Evolutionary conservation across 2,113 vertebrate genomes (phyloP), one percentile per base, ranked within the genome.

Genomic region (Seriola quinqueradiata): DNA sequence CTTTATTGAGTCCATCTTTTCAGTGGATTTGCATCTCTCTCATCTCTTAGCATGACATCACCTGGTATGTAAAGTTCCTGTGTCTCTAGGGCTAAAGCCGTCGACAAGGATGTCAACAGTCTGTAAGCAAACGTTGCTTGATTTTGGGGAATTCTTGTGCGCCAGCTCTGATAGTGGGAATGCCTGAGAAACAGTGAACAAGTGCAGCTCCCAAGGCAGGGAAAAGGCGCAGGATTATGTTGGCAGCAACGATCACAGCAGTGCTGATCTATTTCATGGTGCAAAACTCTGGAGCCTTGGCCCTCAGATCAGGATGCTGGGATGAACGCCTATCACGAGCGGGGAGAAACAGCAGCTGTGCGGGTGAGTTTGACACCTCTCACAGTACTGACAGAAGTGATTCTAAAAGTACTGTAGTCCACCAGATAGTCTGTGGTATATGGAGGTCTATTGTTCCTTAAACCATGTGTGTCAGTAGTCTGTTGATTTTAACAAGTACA

Each of bases 281-380:
- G 86, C 87, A 90, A 68, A 90, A 67, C 40, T 66, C 70, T 40
- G 74, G 69, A 81, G 78, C 57, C 57, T 50, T 82, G 79, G 88
- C 69, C 55, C 75, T 77, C 4, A 44, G 86, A 8, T 77, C 79
- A 14, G 72, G 86, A 50, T 96, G 95, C 73, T 95, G 95, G 94
- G 85, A 89, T 46, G 91, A 91, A 65, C 86, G 88, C 13, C 73
- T 78, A 0, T 54, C 89, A 17, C 86, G 87, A 65, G 60, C 70
- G 8, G 94, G 89, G 59, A 85, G 75, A 77, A 94, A 94, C 81
- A 77, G 91, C 63, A 85, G 90, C 75, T 97, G 96, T 75, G 9
- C 83, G 19, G 96, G 97, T 98, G 92, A 97, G 97, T 96, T 50
- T 82, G 64, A 86, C 57, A 75, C 5, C 40, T 68, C 28, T 67